Evolutionary conservation across 2,888 invertebrate genomes (phyloP).

Genomic region (Temnothorax unifasciatus): DNA sequence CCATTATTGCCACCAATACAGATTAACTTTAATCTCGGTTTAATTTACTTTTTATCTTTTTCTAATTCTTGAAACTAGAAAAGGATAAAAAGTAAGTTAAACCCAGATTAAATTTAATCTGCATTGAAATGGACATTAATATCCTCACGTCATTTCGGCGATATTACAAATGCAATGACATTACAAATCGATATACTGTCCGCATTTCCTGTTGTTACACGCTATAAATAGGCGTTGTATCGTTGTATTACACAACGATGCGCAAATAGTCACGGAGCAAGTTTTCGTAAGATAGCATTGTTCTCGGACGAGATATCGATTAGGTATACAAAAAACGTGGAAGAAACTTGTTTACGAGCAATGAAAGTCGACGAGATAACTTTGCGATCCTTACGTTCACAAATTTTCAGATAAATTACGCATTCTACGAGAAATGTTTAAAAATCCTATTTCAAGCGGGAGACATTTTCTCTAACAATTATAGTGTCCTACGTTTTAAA

Average conservation of each 20-base stretch:
- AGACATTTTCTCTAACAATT: constrained; percentile 6
- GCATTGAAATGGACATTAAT: not conserved
- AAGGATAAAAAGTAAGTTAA: no score
- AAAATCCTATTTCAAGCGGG: not conserved
- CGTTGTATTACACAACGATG: constrained; percentile 1
- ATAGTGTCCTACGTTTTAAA: not conserved
- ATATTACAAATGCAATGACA: not conserved
- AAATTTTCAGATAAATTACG: constrained; percentile 4
- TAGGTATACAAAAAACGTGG: not conserved
- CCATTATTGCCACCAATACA: no score
- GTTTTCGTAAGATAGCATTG: constrained; percentile 18
- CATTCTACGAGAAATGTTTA: not conserved
- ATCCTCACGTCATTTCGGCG: not conserved
- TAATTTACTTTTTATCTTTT: no score
- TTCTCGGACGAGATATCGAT: constrained; percentile 8
- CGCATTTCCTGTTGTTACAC: constrained; percentile 30
- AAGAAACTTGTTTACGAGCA: not conserved
- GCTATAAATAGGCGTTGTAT: constrained; percentile 1
- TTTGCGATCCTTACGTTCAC: not conserved
- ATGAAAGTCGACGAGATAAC: not conserved
- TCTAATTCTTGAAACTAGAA: no score
- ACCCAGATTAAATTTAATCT: no score
- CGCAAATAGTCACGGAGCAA: constrained; percentile 17
- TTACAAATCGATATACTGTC: constrained; percentile 11
- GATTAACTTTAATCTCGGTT: no score